Base-by-base conservation (phyloP, 2,113 vertebrate species). In the Phylloscopus trochiloides region DNA sequence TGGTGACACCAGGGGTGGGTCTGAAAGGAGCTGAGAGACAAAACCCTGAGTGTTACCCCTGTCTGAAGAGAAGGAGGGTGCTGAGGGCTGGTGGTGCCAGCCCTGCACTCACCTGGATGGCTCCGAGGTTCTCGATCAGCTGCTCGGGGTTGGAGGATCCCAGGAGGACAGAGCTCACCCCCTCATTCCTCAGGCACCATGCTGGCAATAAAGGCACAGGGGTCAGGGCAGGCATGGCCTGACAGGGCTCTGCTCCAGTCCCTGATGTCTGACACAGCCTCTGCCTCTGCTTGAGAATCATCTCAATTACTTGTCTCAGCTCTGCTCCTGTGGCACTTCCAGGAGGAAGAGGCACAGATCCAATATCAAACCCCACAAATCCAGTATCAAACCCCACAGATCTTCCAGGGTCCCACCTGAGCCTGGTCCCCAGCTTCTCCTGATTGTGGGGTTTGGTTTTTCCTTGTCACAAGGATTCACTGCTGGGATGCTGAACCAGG, bases 131-230 rank as follows among this genome's bases (percentile, higher is more conserved):
- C 97, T 99, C 99, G 5, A 99, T 99, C 77, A 99, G 98, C 96
- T 99, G 99, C 76, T 99, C 98, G 4, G 99, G 99, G 97, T 98
- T 99, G 89, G 99, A 99, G 12, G 99, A 99, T 96, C 99, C 99
- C 85, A 99, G 96, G 6, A 99, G 98, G 50, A 99, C 99, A 3
- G 99, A 99, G 90, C 99, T 99, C 96, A 99, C 99, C 0, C 99
- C 99, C 94, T 99, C 99, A 2, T 99, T 99, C 88, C 99, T 98
- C 95, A 99, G 98, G 96, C 99, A 99, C 99, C 99, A 99, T 0
- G 99, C 99, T 99, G 97, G 31, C 66, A 68, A 95, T 8, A 90
- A 61, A 97, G 86, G 6, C 50, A 95, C 18, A 25, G 10, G n/a
- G 10, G 18, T 97, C 73, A 94, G 28, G 34, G 7, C 43, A 43